phyloP scores from a whole-genome alignment of 2,797 vertebrate species.

The Myiothlypis coronata region DNA sequence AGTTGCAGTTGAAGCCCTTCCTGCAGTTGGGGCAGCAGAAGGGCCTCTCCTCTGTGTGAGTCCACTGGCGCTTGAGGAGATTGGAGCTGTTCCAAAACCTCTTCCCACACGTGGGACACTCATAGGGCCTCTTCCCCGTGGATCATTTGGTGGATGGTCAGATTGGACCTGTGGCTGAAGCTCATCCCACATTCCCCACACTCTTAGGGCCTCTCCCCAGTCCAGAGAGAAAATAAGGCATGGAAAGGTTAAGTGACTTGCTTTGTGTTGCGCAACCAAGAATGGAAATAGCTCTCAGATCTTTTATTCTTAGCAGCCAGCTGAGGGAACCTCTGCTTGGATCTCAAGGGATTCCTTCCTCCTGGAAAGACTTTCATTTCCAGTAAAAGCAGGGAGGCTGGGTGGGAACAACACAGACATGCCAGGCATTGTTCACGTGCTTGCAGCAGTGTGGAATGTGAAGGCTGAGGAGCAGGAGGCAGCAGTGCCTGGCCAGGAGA shows the following conservation, averaged over 20 bases:
- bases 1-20: neutral
- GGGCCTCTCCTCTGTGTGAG: too few relatives aligned
- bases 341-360: conserved; percentile 39
- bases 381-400: neutral
- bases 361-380: neutral
- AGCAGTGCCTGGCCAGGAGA: neutral
- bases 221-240: neutral
- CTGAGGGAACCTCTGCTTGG: neutral
- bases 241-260: neutral
- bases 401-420: neutral
- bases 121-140: too few relatives aligned
- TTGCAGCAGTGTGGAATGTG: conserved; percentile 18
- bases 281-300: neutral
- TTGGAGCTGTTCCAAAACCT: too few relatives aligned
- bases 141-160: too few relatives aligned
- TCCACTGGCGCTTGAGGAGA: too few relatives aligned
- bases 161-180: neutral
- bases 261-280: neutral
- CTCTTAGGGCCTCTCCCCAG: neutral
- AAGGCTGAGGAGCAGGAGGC: conserved; percentile 9
- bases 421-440: conserved; percentile 25
- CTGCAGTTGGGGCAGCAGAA: too few relatives aligned
- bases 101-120: neutral
- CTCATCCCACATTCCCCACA: neutral
- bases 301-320: neutral